Evolutionary conservation across 2,113 vertebrate genomes (phyloP).

Genomic region (Cyphomyrus plagiostoma): DNA sequence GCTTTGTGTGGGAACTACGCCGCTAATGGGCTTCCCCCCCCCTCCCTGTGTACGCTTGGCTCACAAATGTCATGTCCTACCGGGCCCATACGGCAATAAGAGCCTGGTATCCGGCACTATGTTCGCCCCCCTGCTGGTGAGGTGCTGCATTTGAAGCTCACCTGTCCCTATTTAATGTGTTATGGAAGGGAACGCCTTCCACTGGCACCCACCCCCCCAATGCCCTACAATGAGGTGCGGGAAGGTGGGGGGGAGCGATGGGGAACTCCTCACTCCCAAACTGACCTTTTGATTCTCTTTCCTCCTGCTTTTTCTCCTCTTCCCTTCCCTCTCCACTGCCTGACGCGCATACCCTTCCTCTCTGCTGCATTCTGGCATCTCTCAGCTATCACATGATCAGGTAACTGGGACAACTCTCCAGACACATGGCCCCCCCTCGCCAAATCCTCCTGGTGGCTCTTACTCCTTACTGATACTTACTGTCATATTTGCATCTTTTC

Average conservation of each 20-base stretch:
- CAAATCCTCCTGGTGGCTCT: not conserved
- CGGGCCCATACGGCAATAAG: not conserved
- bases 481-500: constrained; percentile 13
- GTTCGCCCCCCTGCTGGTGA: not conserved
- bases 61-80: not conserved
- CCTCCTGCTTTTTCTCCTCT: constrained; percentile 36
- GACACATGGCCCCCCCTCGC: constrained; percentile 44
- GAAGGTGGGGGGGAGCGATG: not conserved
- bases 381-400: constrained; percentile 99
- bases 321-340: constrained; percentile 68
- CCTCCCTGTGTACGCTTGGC: not conserved
- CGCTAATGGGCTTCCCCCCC: not conserved
- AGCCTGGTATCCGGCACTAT: not conserved
- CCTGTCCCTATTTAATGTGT: not conserved
- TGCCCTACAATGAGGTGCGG: not conserved
- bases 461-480: not conserved
- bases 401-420: constrained; percentile 80
- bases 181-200: not conserved
- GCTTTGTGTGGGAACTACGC: not conserved
- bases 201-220: not conserved
- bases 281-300: constrained; percentile 51
- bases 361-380: constrained; percentile 97
- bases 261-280: constrained; percentile 48
- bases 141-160: not conserved
- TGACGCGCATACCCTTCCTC: constrained; percentile 81